Evolutionary conservation across 2,797 vertebrate genomes (phyloP).

Genomic region (Poliocrania exsul): DNA sequence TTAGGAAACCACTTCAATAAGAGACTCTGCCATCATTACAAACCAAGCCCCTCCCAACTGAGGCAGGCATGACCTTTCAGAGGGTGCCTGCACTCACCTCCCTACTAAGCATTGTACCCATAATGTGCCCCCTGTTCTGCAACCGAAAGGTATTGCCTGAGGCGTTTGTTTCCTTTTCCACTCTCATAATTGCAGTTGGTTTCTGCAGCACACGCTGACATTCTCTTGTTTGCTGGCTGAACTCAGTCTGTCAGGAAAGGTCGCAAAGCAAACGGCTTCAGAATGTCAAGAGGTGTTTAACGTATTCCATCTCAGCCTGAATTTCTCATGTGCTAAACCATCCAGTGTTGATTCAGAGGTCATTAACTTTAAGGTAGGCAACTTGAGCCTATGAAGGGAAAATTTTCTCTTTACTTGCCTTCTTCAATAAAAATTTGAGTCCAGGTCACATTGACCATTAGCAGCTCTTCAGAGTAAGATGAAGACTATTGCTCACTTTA

Average conservation of each 20-base stretch:
- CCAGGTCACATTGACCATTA: neutral
- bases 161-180: constrained; percentile 1
- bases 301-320: constrained; percentile 25
- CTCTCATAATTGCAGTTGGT: constrained; percentile 14
- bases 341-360: constrained; percentile 29
- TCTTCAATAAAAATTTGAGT: neutral
- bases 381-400: neutral
- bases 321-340: neutral
- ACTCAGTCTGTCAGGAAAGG: constrained; percentile 60
- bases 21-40: neutral
- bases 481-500: neutral
- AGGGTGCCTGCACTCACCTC: neutral
- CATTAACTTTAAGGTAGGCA: neutral
- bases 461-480: neutral
- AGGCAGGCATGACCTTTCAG: neutral
- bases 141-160: neutral
- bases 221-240: constrained; percentile 35
- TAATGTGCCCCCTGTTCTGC: neutral
- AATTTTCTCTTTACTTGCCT: neutral
- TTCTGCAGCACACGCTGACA: neutral
- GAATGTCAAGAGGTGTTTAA: constrained; percentile 57
- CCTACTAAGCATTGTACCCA: neutral
- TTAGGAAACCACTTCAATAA: neutral
- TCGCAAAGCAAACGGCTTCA: constrained; percentile 40
- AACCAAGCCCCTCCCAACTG: neutral